Base-by-base conservation (phyloP, 2,888 invertebrate species). In the Dromius quadrimaculatus region DNA sequence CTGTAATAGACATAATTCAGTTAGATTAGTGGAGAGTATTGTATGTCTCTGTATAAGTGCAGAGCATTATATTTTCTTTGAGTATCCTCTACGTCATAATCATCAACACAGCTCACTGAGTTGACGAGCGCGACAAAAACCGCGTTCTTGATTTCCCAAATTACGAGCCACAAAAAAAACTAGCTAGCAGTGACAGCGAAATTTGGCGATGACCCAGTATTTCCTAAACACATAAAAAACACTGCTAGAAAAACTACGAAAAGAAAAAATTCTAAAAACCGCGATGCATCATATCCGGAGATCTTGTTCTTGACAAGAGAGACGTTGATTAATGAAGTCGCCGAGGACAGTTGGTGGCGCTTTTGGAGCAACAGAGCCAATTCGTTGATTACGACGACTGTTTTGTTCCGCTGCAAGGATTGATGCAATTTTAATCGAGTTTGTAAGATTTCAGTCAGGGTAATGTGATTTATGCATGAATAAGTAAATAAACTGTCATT, bases 311-410 rank as follows among this genome's bases (percentile, higher is more conserved):
- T 61, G 61, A 38, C 38, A 61, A 61, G 38, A 43, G 9, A 17
- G 54, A 9, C 41, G 66, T 54, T 66, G 66, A 66, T 66, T 66
- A 66, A 66, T 66, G 66, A 66, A 66, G 66, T 66, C 66, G 66
- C 34, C 65, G 57, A 57, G 34, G 57, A 63, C 45, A 13, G 43
- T 43, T 9, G 23, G 63, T 32, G 20, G 22, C 43, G 41, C 32
- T 32, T 47, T 8, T 28, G 43, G 43, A 43, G 45, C 38, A 34
- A 34, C 17, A 15, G 41, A 54, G 54, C 66, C 66, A 66, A 57
- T 66, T 66, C 66, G 20, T 50, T 54, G 66, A 66, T 66, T 54
- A 54, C 66, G 34, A 66, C 22, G 59, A 59, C 19, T 59, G 59
- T 36, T 59, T 59, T 59, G 59, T 59, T 15, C 28, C 15, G 15